Conservation (phyloP, 1,140 invertebrate species). For the Drosophila murphyi region DNA sequence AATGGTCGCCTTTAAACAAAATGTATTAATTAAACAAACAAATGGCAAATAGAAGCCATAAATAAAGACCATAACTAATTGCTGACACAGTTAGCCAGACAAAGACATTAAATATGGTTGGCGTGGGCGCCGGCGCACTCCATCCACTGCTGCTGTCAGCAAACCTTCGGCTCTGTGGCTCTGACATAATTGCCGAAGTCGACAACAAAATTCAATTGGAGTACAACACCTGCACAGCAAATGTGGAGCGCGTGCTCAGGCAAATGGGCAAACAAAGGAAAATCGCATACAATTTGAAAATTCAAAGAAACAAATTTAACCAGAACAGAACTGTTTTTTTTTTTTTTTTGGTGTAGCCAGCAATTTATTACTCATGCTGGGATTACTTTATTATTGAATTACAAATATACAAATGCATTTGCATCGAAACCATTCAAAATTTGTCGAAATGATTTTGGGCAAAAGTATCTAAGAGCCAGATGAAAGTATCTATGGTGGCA, state of each 20-base stretch:
- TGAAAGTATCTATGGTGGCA: no score
- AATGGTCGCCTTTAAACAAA: conserved; percentile 13
- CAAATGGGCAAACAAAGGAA: conserved; percentile 35
- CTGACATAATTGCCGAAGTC: background rate
- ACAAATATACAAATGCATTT: no score
- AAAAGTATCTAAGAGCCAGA: no score
- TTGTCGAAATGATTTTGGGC: no score
- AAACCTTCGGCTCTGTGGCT: conserved; percentile 59
- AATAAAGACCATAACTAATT: conserved; percentile 77
- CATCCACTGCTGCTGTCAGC: conserved; percentile 48
- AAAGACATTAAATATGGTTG: conserved; percentile 62
- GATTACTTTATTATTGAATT: background rate
- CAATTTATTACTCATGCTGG: background rate
- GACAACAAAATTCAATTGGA: conserved; percentile 23
- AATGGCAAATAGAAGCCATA: conserved; percentile 72
- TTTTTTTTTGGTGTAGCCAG: background rate
- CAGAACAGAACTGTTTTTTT: background rate
- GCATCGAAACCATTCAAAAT: no score
- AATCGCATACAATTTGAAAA: conserved; percentile 22
- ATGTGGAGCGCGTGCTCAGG: conserved; percentile 60
- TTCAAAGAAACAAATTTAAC: conserved; percentile 54
- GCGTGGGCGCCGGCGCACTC: conserved; percentile 62
- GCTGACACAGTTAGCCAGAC: conserved; percentile 78
- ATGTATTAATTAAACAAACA: conserved; percentile 73
- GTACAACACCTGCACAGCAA: conserved; percentile 65